Conservation (phyloP, 2,797 vertebrate genomes). For the Anguilla megastoma region DNA sequence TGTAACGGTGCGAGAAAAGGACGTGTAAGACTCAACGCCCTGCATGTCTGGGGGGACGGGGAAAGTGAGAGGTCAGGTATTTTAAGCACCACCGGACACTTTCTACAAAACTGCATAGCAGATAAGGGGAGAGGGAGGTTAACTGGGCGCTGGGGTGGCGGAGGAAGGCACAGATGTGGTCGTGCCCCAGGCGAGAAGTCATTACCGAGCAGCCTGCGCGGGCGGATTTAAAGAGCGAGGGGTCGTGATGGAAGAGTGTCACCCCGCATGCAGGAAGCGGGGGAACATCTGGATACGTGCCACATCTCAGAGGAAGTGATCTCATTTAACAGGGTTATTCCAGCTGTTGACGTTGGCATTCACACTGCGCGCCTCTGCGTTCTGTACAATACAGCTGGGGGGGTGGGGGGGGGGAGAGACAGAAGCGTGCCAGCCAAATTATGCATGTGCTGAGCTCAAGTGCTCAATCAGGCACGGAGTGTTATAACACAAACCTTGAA, state of each 20-base stretch:
- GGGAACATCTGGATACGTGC: constrained; percentile 72
- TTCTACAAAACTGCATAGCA: constrained; percentile 61
- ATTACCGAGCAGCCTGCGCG: constrained; percentile 77
- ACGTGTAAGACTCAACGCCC: neutral
- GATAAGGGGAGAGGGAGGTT: constrained; percentile 59
- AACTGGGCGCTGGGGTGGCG: constrained; percentile 56
- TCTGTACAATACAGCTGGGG: constrained; percentile 65
- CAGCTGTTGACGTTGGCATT: constrained; percentile 59
- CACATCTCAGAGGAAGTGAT: constrained; percentile 74
- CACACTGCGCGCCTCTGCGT: constrained; percentile 67
- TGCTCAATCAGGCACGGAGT: constrained; percentile 68
- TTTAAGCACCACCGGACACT: constrained; percentile 73
- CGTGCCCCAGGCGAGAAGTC: constrained; percentile 75
- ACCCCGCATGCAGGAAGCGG: constrained; percentile 60
- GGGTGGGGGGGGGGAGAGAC: constrained; percentile 59
- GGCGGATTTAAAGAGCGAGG: constrained; percentile 57
- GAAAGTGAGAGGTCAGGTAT: constrained; percentile 41
- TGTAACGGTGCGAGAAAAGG: neutral
- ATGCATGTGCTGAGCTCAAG: constrained; percentile 67
- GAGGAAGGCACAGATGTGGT: constrained; percentile 71
- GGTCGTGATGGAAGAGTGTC: constrained; percentile 49
- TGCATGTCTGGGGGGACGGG: neutral
- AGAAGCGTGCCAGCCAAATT: constrained; percentile 68
- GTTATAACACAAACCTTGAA: constrained; percentile 58
- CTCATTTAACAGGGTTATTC: constrained; percentile 67